Evolutionary conservation across 2,797 vertebrate species (phyloP).

Genomic region (Champsocephalus esox): DNA sequence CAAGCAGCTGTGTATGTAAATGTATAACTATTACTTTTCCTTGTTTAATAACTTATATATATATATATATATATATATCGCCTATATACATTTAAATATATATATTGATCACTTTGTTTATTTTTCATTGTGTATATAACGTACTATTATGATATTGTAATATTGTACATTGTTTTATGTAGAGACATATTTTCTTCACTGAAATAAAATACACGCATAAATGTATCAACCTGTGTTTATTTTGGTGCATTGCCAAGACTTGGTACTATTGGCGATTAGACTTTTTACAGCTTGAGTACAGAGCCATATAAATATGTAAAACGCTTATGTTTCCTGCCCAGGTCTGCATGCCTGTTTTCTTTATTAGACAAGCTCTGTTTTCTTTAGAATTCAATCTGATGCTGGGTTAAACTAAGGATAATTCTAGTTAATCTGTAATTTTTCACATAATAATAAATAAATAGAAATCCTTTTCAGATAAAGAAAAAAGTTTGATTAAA

Average conservation of each 20-base stretch:
- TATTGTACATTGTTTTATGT: constrained; percentile 48
- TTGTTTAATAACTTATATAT: constrained; percentile 48
- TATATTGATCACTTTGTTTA: constrained; percentile 23
- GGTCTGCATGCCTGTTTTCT: neutral
- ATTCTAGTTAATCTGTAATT: constrained; percentile 4
- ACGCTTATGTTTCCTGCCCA: neutral
- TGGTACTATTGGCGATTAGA: constrained; percentile 12
- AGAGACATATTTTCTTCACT: constrained; percentile 77
- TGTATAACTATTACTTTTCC: constrained; percentile 38
- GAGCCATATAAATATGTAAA: constrained; percentile 4
- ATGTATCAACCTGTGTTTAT: constrained; percentile 24
- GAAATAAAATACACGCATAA: constrained; percentile 60
- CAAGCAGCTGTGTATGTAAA: constrained; percentile 75
- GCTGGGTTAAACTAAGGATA: neutral
- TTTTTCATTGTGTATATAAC: constrained; percentile 73
- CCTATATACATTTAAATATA: constrained; percentile 23
- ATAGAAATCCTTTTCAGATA: constrained; percentile 2
- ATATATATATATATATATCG: constrained; percentile 15
- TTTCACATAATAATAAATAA: neutral
- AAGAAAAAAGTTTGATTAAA: constrained; percentile 5
- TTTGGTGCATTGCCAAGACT: constrained; percentile 11
- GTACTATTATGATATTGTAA: constrained; percentile 37
- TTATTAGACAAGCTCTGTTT: constrained; percentile 2
- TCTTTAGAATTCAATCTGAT: neutral
- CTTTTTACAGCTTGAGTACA: constrained; percentile 14